Conservation (phyloP, 2,888 invertebrate genomes). For the Hemaris fuciformis region DNA sequence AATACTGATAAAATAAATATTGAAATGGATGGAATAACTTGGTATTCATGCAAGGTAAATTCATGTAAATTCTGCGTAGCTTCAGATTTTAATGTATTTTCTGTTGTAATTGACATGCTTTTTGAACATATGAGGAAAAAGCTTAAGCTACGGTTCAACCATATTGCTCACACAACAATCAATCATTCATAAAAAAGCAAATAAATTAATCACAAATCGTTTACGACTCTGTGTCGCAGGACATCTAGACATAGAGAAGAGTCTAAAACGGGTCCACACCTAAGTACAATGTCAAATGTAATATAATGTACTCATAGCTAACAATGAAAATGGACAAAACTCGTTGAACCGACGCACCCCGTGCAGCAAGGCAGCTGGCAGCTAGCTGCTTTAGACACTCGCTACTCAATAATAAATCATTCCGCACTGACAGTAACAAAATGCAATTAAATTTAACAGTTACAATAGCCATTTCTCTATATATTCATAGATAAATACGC, state of each 20-base stretch:
- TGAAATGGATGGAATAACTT: constrained; percentile 46
- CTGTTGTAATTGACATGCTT: constrained; percentile 66
- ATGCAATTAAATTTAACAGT: constrained; percentile 80
- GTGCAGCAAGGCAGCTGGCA: constrained; percentile 40
- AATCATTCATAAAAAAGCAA: constrained; percentile 40
- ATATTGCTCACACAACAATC: constrained; percentile 69
- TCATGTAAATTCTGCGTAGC: constrained; percentile 28
- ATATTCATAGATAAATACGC: constrained; percentile 79
- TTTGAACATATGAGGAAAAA: constrained; percentile 25
- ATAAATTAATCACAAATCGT: constrained; percentile 44
- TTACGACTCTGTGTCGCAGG: constrained; percentile 35
- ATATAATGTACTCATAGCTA: constrained; percentile 41
- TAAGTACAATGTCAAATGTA: constrained; percentile 52
- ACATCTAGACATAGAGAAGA: constrained; percentile 40
- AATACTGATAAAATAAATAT: constrained; percentile 56
- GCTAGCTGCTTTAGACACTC: constrained; percentile 38
- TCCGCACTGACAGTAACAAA: constrained; percentile 70
- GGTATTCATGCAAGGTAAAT: constrained; percentile 34
- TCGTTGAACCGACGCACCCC: constrained; percentile 36
- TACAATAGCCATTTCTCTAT: constrained; percentile 79
- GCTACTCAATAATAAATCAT: constrained; percentile 38
- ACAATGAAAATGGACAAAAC: constrained; percentile 51
- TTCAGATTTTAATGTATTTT: constrained; percentile 27
- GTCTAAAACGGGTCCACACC: constrained; percentile 49
- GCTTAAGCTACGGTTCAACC: constrained; percentile 22